A percentile compares a stretch with the other conserved stretches of the same genome.
These are phyloP conservation scores for Clupea harengus DNA, from an alignment of 2,113 vertebrate genomes.

Conservation along the genomic window DNA sequence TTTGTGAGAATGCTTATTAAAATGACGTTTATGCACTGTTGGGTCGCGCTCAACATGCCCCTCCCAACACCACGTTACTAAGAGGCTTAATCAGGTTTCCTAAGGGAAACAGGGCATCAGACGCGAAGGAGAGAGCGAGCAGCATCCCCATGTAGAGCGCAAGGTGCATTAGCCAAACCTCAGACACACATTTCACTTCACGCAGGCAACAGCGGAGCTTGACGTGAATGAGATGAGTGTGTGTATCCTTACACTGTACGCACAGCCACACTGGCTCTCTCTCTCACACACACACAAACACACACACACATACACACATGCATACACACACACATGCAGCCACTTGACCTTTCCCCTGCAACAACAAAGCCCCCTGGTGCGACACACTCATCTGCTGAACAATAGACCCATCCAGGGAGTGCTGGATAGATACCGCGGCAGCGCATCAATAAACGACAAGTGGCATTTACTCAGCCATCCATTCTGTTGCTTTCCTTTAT, in stretches of 20 bases:
- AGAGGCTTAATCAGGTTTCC: slow-evolving; percentile 33
- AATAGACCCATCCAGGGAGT: background rate
- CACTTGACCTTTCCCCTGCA: slow-evolving; percentile 31
- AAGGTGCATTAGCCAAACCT: background rate
- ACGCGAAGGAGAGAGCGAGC: background rate
- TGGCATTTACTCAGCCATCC: slow-evolving; percentile 53
- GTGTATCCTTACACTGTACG: no score
- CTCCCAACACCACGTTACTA: background rate
- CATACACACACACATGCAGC: background rate
- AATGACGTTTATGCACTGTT: slow-evolving; percentile 6
- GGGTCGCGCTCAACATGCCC: slow-evolving; percentile 18
- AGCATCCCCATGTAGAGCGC: background rate
- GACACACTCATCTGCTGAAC: background rate
- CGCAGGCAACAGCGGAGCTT: background rate
- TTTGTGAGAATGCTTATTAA: slow-evolving; percentile 28
- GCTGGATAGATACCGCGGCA: slow-evolving; percentile 45
- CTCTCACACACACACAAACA: slow-evolving; percentile 23
- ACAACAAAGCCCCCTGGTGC: background rate
- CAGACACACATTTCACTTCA: background rate
- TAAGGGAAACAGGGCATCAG: background rate
- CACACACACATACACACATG: background rate
- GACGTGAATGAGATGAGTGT: background rate
- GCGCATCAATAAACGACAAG: slow-evolving; percentile 63
- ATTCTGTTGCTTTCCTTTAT: slow-evolving; percentile 51
- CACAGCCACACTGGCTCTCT: background rate